Evolutionary conservation across 2,888 invertebrate genomes (phyloP).

Genomic region (Thecocarcelia acutangulata): DNA sequence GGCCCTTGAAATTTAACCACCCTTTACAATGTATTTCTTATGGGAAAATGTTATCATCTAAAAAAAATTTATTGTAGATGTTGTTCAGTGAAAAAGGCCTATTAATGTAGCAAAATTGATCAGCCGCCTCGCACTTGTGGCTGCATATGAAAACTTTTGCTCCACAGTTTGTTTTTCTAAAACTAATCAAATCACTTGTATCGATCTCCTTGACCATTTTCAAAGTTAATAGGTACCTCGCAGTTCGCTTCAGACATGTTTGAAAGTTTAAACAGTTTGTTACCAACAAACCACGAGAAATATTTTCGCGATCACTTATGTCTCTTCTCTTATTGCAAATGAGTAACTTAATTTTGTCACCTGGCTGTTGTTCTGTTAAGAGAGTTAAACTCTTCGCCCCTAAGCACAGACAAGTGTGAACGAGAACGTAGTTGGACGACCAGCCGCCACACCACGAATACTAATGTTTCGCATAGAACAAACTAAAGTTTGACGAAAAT

Average conservation of each 20-base stretch:
- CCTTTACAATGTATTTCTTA: no score
- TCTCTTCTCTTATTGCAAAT: constrained; percentile 2
- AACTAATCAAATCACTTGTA: constrained; percentile 44
- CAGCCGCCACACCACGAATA: no score
- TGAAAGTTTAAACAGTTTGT: constrained; percentile 5
- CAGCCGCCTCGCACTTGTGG: no score
- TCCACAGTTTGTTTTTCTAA: constrained; percentile 3
- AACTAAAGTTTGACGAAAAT: constrained; percentile 22
- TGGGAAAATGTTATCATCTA: no score
- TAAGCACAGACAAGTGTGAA: background rate
- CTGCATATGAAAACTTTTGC: constrained; percentile 6
- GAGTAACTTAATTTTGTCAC: constrained; percentile 20
- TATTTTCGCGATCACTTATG: background rate
- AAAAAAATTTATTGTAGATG: no score
- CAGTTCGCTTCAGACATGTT: constrained; percentile 48
- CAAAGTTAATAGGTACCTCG: background rate
- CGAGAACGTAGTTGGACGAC: background rate
- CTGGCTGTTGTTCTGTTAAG: constrained; percentile 10
- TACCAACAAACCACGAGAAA: background rate
- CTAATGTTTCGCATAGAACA: constrained; percentile 33
- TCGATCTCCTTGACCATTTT: constrained; percentile 62
- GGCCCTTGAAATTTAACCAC: no score
- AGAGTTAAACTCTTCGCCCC: constrained; percentile 45
- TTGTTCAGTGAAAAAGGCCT: no score
- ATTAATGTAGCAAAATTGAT: no score